Evolutionary conservation across 1,140 invertebrate genomes (phyloP).

Genomic region (Bombus pyrosoma): DNA sequence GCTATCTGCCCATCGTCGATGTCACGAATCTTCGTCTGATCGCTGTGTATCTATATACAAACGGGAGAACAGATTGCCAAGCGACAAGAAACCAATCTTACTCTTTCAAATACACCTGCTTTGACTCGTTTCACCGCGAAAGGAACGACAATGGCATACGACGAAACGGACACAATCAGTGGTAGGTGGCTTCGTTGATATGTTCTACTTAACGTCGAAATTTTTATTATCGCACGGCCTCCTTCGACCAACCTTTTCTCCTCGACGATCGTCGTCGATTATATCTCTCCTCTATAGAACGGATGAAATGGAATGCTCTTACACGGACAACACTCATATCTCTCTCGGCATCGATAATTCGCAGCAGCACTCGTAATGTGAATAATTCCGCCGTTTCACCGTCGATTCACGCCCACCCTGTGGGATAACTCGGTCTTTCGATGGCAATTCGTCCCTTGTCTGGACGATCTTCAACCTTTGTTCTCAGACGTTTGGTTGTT

Average conservation of each 20-base stretch:
- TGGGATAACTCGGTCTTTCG: background rate
- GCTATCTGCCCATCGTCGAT: background rate
- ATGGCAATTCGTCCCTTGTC: background rate
- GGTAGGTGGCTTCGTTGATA: constrained; percentile 74
- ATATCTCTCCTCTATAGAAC: background rate
- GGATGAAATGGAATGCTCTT: constrained; percentile 10
- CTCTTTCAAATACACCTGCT: no score
- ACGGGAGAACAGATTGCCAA: background rate
- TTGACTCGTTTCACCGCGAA: background rate
- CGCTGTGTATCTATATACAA: constrained; percentile 32
- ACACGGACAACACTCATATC: background rate
- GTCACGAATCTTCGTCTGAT: background rate
- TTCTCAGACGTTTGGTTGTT: background rate
- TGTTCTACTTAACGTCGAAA: constrained; percentile 70
- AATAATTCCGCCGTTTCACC: background rate
- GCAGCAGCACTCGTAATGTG: background rate
- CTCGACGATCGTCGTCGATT: background rate
- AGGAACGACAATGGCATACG: constrained; percentile 36
- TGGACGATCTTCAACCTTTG: background rate
- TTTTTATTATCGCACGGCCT: constrained; percentile 70
- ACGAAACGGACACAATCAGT: constrained; percentile 59
- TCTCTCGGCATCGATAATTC: background rate
- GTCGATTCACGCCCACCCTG: background rate
- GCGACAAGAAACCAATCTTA: background rate
- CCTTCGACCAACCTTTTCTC: background rate